Base-by-base conservation (phyloP, 2,113 vertebrate species). In the Platichthys flesus region DNA sequence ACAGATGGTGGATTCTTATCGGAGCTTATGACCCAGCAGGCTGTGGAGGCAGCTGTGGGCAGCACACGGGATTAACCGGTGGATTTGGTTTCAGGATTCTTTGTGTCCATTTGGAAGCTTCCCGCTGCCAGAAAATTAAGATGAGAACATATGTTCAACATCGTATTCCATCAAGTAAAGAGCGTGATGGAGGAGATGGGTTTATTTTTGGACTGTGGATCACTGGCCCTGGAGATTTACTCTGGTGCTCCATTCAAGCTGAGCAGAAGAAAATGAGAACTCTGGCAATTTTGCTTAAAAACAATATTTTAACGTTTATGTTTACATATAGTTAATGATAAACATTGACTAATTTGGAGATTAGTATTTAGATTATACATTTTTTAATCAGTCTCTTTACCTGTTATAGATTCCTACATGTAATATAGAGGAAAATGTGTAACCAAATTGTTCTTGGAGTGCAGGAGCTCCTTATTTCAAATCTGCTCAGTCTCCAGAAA, bases 11-110 rank as follows among this genome's bases (percentile, higher is more conserved):
- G 15, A 59, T 16, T 49, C 45, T 49, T 49, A 49, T 49, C 45
- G 16, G 45, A 16, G 45, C 45, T 82, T 66, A 76, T 80, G 80
- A 76, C 62, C 73, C 45, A 67, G 72, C 62, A 37, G 54, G 70
- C 79, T 52, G 0, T 52, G 37, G 74, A 83, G 74, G 68, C 59
- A 68, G 68, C 68, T 55, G 54, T 78, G 67, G 67, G 70, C 67
- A 76, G 72, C 77, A 69, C 62, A 76, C 24, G 3, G 37, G 70
- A 82, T 78, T 83, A 83, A 70, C 57, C 64, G n/a, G 10, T 9
- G 51, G 62, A 66, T 83, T 79, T 47, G 54, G 26, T 68, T 84
- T 83, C 18, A 56, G 24, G 70, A 67, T 61, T 52, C 26, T 65
- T 58, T 75, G 37, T 69, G 57, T 85, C 49, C 28, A 42, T 62